Percentiles rank a stretch among this genome's conserved stretches.
Evolutionary conservation across 2,797 vertebrate species (phyloP).

Genomic region (Eulemur coronatus): DNA sequence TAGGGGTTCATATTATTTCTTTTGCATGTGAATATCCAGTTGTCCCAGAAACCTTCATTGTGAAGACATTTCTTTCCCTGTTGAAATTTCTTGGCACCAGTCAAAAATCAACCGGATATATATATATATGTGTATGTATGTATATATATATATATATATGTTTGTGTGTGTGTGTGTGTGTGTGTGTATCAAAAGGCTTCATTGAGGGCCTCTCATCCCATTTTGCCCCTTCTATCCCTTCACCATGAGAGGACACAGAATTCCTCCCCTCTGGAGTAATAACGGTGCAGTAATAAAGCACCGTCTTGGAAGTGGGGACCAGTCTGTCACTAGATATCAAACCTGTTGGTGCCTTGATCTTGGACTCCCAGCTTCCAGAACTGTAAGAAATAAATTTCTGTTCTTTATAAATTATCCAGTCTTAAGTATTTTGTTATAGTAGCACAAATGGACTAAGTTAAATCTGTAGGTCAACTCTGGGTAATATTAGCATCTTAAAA

Average conservation of each 20-base stretch:
- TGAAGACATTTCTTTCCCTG: neutral
- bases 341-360: neutral
- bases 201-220: neutral
- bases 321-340: neutral
- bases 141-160: too few relatives aligned
- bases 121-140: too few relatives aligned
- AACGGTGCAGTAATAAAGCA: neutral
- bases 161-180: too few relatives aligned
- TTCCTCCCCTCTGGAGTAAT: neutral
- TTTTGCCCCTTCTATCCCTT: neutral
- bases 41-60: neutral
- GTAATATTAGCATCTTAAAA: neutral
- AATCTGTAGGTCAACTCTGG: neutral
- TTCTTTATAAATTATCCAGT: neutral
- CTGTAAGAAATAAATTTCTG: neutral
- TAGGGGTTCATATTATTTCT: neutral
- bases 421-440: neutral
- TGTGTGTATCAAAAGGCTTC: too few relatives aligned
- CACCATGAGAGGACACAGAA: neutral
- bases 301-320: neutral
- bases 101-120: neutral
- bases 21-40: neutral
- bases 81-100: neutral
- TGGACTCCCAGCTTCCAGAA: neutral
- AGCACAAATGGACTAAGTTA: neutral